A percentile compares a stretch with the other conserved stretches of the same genome.
These are phyloP conservation scores for Heliothis subflexa DNA, from an alignment of 1,140 invertebrate species.

Conservation along the genomic window DNA sequence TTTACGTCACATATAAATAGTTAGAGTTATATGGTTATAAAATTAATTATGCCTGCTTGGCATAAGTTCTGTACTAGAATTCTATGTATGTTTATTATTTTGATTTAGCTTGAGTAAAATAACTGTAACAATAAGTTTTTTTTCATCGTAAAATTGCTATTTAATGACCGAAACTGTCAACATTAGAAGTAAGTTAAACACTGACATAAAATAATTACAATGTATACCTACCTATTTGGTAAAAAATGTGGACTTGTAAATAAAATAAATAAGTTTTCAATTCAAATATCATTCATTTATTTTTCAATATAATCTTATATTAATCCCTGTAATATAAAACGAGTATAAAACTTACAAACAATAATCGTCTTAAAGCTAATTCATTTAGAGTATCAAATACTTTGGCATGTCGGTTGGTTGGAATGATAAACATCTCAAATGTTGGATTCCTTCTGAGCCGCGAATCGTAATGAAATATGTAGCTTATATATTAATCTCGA, in stretches of 20 bases:
- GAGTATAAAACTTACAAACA: constrained; percentile 54
- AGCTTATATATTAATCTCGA: too few relatives aligned
- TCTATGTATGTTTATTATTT: too few relatives aligned
- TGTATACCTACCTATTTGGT: background rate
- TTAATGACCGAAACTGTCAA: too few relatives aligned
- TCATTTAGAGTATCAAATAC: constrained; percentile 56
- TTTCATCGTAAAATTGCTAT: too few relatives aligned
- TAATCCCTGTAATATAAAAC: constrained; percentile 67
- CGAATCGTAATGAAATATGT: background rate
- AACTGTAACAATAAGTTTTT: too few relatives aligned
- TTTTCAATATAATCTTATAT: constrained; percentile 50
- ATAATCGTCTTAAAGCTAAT: constrained; percentile 45
- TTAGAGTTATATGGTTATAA: too few relatives aligned
- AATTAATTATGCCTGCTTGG: too few relatives aligned
- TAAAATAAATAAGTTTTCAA: constrained; percentile 18
- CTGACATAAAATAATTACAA: too few relatives aligned
- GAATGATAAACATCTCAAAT: constrained; percentile 18
- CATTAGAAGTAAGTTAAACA: too few relatives aligned
- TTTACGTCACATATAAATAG: too few relatives aligned
- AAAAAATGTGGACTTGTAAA: background rate
- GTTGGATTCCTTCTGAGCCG: background rate
- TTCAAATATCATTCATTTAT: constrained; percentile 30
- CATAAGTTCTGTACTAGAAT: too few relatives aligned
- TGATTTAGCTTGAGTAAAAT: too few relatives aligned
- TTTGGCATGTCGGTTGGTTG: constrained; percentile 60